phyloP scores from a whole-genome alignment of 1,140 invertebrate genomes.

The Drosophila pandora region DNA sequence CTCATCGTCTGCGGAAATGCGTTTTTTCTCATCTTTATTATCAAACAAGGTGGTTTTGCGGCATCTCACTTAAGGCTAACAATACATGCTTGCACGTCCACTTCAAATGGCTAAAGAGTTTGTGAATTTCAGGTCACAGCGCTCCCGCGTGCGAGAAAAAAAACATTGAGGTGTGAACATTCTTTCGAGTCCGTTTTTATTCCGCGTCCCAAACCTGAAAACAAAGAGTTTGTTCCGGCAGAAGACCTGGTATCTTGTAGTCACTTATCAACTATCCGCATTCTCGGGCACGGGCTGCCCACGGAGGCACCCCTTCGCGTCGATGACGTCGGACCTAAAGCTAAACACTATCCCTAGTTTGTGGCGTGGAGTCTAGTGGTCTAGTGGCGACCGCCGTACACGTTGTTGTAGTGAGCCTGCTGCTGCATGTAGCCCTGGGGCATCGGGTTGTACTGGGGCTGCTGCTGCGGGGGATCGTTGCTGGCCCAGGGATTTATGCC shows the following conservation, averaged over 20 bases:
- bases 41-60: background rate
- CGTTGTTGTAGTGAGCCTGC: constrained; percentile 50
- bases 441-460: constrained; percentile 34
- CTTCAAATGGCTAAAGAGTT: background rate
- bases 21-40: background rate
- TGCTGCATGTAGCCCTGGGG: constrained; percentile 45
- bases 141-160: background rate
- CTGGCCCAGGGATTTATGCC: constrained; percentile 62
- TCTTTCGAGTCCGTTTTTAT: constrained; percentile 4
- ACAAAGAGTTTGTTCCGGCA: background rate
- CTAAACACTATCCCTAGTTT: background rate
- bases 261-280: background rate
- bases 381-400: constrained; percentile 55
- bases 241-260: background rate
- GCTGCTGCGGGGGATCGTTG: constrained; percentile 38
- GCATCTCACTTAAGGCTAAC: too few relatives aligned
- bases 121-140: background rate
- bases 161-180: background rate
- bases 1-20: background rate
- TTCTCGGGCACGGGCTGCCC: background rate
- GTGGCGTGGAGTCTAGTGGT: background rate
- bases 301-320: too few relatives aligned
- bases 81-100: background rate
- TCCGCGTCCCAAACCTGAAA: background rate
- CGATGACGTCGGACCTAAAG: background rate